Conservation (phyloP, 2,888 invertebrate genomes). For the Rotaria socialis region DNA sequence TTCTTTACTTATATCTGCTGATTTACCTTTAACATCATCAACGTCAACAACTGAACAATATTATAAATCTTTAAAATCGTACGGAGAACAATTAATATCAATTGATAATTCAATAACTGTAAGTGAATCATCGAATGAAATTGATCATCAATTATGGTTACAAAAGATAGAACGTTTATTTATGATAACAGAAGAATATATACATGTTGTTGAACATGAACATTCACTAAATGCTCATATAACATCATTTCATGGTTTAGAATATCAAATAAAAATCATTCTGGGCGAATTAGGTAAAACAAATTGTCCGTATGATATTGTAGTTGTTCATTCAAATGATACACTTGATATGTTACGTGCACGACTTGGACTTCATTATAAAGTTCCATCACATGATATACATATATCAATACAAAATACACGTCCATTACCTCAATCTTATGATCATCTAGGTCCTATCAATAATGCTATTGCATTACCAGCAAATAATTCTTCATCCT, state of each 20-base stretch:
- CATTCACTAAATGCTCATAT: slow-evolving; percentile 13
- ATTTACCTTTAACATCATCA: background rate
- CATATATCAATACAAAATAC: slow-evolving; percentile 24
- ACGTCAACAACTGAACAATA: background rate
- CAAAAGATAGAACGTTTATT: slow-evolving; percentile 18
- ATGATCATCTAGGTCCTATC: background rate
- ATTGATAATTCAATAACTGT: background rate
- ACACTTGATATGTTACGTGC: slow-evolving; percentile 25
- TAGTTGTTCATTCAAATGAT: slow-evolving; percentile 7
- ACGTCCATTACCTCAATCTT: background rate
- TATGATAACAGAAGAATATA: slow-evolving; percentile 35
- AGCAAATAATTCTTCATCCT: background rate
- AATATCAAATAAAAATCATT: slow-evolving; percentile 23
- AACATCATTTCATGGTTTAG: slow-evolving; percentile 37
- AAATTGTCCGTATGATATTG: slow-evolving; percentile 7
- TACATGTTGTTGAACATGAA: slow-evolving; percentile 21
- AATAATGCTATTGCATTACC: slow-evolving; percentile 19
- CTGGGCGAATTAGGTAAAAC: background rate
- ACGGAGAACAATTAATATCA: background rate
- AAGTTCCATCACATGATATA: slow-evolving; percentile 8
- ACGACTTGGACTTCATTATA: background rate
- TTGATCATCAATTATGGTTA: background rate
- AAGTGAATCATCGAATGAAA: background rate
- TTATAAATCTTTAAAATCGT: slow-evolving; percentile 5
- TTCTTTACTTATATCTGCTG: slow-evolving; percentile 48